Evolutionary conservation across 2,797 vertebrate genomes (phyloP), one percentile per base, ranked within the genome.

Genomic region (Crenuchus spilurus): DNA sequence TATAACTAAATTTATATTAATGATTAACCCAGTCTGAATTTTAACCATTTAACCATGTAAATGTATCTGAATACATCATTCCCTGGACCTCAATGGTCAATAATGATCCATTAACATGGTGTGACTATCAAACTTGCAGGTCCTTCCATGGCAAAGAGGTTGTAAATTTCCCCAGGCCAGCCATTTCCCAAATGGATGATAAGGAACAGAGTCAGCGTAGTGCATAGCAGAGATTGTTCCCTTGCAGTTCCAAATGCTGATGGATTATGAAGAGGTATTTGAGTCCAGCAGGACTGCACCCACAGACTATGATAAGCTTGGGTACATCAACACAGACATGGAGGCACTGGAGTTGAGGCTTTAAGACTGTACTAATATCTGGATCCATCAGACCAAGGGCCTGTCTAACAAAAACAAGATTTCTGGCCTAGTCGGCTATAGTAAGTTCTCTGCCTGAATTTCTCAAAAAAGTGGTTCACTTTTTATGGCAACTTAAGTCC

Each of bases 201-300:
- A 73, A 10, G 13, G 67, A 60, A 48, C 54, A 52, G 67, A 83
- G 79, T 57, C 35, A 70, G 80, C 67, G 74, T 46, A 70, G 82
- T 84, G 83, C 85, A 86, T 86, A 86, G 83, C 83, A 31, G 69
- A 80, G 72, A 75, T 70, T 57, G 75, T 70, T 62, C 62, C 62
- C 49, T 42, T 22, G 57, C 57, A 55, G 49, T 72, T 72, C 26
- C 51, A 33, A 72, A 42, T 24, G 67, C 61, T 63, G 66, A 72
- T 67, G 67, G 70, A 71, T 63, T 70, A 67, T 44, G 49, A 46
- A 41, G 51, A 75, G 67, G 55, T 77, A 77, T 77, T 35, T 3
- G 62, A 44, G 49, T 42, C 46, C 16, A 42, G 49, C 67, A 55
- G 35, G 18, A 71, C 54, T 66, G 42, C 70, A 64, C 22, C 64